Conservation (phyloP, 2,888 invertebrate genomes). For the Tenthredo livida region DNA sequence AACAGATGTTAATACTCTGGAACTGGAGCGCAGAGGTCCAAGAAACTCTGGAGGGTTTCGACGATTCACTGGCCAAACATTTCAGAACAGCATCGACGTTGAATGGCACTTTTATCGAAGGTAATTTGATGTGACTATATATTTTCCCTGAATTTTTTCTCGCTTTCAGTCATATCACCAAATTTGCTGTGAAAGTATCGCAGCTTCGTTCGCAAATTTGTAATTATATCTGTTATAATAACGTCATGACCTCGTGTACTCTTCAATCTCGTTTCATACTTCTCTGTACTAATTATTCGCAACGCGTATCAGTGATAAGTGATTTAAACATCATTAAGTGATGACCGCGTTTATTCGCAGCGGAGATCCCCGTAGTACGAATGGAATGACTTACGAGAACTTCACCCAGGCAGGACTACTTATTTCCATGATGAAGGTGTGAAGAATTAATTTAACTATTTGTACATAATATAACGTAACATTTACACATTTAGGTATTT, state of each 20-base stretch:
- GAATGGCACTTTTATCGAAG: background rate
- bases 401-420: background rate
- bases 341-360: background rate
- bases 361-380: background rate
- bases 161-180: background rate
- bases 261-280: background rate
- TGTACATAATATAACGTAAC: background rate
- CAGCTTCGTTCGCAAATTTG: background rate
- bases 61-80: slow-evolving; percentile 63
- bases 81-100: slow-evolving; percentile 67
- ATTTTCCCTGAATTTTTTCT: background rate
- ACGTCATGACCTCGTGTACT: background rate
- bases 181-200: background rate
- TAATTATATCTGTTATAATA: too few species aligned
- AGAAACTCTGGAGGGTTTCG: slow-evolving; percentile 69
- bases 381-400: slow-evolving; percentile 1
- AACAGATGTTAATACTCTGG: slow-evolving; percentile 75
- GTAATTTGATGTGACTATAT: background rate
- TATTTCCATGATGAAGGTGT: background rate
- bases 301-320: background rate
- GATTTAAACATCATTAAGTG: background rate
- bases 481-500: too few species aligned
- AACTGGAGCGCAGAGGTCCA: slow-evolving; percentile 73
- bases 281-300: background rate
- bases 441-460: background rate